Evolutionary conservation across 2,113 vertebrate genomes (phyloP).

Genomic region (Calypte anna): DNA sequence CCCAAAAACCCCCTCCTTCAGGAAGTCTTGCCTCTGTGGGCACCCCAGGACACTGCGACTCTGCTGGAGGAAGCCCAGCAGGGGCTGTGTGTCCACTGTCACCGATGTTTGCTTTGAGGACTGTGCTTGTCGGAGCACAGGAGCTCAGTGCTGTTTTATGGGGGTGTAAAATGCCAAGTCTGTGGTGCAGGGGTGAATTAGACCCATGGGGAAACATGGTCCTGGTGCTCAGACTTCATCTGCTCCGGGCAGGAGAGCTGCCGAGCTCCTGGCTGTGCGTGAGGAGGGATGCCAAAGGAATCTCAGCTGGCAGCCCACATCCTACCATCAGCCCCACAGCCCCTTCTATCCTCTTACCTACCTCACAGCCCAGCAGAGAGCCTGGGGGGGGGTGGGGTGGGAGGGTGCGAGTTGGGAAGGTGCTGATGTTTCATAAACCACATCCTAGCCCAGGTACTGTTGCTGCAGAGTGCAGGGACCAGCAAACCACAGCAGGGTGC

Average conservation of each 20-base stretch:
- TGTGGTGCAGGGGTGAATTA: neutral
- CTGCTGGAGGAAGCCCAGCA: neutral
- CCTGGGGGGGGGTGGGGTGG: too few species aligned
- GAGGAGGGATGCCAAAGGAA: neutral
- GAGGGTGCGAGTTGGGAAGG: fast-evolving
- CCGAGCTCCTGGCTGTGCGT: neutral
- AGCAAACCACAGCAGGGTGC: neutral
- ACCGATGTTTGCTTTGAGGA: neutral
- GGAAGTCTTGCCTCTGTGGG: neutral
- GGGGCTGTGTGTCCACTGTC: fast-evolving
- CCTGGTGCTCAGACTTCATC: neutral
- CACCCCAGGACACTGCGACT: neutral
- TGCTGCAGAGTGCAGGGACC: neutral
- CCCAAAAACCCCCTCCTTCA: neutral
- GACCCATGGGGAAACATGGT: fast-evolving
- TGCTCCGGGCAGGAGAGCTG: neutral
- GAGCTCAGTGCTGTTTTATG: neutral
- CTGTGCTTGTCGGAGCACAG: neutral
- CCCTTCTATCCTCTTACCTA: neutral
- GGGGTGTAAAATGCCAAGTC: neutral
- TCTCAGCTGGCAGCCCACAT: neutral
- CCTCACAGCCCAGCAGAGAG: neutral
- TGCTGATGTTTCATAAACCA: neutral
- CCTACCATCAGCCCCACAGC: neutral
- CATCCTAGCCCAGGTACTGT: neutral